A percentile compares a stretch with the other conserved stretches of the same genome.
These are phyloP conservation scores for Gallinago solitaria DNA, from an alignment of 2,797 vertebrate species.

Conservation along the genomic window DNA sequence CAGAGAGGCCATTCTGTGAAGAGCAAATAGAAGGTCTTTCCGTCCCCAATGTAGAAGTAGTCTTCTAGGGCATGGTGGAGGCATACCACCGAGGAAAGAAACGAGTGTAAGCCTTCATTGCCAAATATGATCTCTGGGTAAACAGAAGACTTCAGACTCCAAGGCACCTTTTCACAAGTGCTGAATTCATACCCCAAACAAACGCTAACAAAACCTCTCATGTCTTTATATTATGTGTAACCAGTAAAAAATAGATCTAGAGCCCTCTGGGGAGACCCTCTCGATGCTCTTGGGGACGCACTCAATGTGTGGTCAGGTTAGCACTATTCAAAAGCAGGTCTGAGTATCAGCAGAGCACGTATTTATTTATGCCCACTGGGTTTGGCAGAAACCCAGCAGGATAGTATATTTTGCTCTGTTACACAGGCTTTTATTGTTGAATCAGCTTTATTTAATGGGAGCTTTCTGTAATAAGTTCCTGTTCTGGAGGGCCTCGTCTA, in stretches of 20 bases:
- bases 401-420: conserved; percentile 26
- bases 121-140: not conserved
- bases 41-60: not conserved
- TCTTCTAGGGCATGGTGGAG: not conserved
- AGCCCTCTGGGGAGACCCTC: not conserved
- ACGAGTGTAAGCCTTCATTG: not conserved
- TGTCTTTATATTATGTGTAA: not conserved
- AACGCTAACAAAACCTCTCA: conserved; percentile 16
- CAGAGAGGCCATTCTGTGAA: not conserved
- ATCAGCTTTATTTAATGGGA: conserved; percentile 49
- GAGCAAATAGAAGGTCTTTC: not conserved
- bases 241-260: not conserved
- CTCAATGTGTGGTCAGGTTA: conserved; percentile 47
- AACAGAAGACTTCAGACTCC: conserved; percentile 52
- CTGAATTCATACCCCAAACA: conserved; percentile 24
- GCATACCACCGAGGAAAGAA: not conserved
- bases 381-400: conserved; percentile 39
- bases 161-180: conserved; percentile 47
- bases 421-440: conserved; percentile 42
- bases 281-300: not conserved
- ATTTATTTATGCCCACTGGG: conserved; percentile 53
- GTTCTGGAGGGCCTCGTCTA: not conserved
- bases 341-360: conserved; percentile 17
- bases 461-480: conserved; percentile 22
- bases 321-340: not conserved